Conservation (phyloP, 2,888 invertebrate species). For the Brachynemurus nebulosus region DNA sequence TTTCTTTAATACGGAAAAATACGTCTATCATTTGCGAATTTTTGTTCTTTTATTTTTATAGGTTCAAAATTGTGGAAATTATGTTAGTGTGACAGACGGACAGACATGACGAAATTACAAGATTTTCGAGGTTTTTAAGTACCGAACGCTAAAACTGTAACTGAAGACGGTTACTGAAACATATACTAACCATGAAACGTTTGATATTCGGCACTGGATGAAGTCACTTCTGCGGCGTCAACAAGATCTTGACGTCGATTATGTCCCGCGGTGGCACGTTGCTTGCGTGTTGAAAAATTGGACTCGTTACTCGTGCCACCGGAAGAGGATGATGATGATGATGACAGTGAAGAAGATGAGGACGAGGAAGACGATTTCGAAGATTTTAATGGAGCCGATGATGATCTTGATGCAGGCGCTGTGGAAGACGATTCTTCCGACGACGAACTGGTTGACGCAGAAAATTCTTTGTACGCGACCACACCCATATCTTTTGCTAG, state of each 20-base stretch:
- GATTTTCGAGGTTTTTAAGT: no score
- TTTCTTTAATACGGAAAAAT: no score
- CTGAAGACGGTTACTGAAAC: background rate
- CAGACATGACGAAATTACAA: no score
- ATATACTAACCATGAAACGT: slow-evolving; percentile 4
- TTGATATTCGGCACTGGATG: slow-evolving; percentile 1
- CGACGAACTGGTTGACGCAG: slow-evolving; percentile 1
- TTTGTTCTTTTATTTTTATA: no score
- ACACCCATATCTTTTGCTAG: slow-evolving; percentile 7
- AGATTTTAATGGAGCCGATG: no score
- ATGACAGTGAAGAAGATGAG: background rate
- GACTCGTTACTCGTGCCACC: background rate
- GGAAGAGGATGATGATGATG: background rate
- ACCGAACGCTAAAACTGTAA: background rate
- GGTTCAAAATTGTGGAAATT: no score
- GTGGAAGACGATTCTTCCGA: background rate
- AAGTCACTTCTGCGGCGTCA: background rate
- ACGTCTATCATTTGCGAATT: no score
- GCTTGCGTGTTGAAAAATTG: slow-evolving; percentile 4
- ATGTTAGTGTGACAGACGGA: no score
- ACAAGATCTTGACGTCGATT: background rate
- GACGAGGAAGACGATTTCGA: background rate
- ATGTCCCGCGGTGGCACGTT: background rate
- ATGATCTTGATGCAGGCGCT: background rate
- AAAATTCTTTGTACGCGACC: slow-evolving; percentile 7